phyloP scores from a whole-genome alignment of 2,888 invertebrate genomes.

The Drosophila ustulata region DNA sequence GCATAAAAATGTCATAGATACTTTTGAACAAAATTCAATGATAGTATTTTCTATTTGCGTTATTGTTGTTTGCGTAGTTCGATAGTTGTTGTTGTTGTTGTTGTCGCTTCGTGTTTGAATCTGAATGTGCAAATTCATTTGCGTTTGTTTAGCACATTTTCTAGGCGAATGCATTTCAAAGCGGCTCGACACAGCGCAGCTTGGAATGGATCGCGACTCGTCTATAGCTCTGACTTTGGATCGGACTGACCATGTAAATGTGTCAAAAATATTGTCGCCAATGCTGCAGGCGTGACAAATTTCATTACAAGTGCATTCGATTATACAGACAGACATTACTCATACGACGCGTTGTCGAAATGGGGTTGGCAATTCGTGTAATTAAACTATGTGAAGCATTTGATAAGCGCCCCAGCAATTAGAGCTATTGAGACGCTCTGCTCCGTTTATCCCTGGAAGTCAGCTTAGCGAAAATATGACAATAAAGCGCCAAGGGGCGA shows the following conservation, averaged over 20 bases:
- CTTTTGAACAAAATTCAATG: conserved; percentile 28
- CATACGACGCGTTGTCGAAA: conserved; percentile 44
- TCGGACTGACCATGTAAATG: conserved; percentile 51
- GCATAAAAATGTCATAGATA: not conserved
- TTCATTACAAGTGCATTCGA: conserved; percentile 47
- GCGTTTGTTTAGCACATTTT: conserved; percentile 77
- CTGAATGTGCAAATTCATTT: conserved; percentile 76
- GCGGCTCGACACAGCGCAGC: conserved; percentile 1
- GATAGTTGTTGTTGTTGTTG: conserved; percentile 34
- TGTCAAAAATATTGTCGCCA: conserved; percentile 51
- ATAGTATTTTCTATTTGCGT: conserved; percentile 19
- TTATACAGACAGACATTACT: conserved; percentile 38
- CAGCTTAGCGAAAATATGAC: conserved; percentile 55
- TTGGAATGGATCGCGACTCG: conserved; percentile 27
- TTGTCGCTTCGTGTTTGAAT: conserved; percentile 68
- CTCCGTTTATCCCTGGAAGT: conserved; percentile 51
- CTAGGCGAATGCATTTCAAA: conserved; percentile 58
- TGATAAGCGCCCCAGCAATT: conserved; percentile 71
- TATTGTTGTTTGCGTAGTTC: conserved; percentile 30
- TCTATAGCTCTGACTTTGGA: not conserved
- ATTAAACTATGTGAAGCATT: conserved; percentile 59
- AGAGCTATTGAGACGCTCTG: conserved; percentile 64
- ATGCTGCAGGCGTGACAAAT: conserved; percentile 57
- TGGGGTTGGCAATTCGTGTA: conserved; percentile 58
- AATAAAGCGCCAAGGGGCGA: conserved; percentile 39